Percentiles rank a stretch among this genome's conserved stretches.
Evolutionary conservation across 1,140 invertebrate genomes (phyloP).

Genomic region (Zaprionus vittiger): DNA sequence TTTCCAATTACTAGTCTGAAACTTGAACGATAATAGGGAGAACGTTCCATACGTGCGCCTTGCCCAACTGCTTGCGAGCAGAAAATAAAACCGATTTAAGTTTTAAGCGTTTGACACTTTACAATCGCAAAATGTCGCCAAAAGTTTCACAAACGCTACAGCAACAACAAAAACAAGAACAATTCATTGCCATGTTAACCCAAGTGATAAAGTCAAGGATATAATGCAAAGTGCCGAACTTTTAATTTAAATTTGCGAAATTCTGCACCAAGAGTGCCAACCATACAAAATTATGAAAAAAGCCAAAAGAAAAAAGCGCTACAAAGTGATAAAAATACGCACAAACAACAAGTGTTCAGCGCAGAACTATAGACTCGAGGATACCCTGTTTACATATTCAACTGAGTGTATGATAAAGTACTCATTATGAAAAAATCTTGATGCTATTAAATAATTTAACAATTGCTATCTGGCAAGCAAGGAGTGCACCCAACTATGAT

Average conservation of each 20-base stretch:
- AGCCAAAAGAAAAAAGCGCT: constrained; percentile 45
- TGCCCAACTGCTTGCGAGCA: constrained; percentile 29
- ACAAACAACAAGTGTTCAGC: neutral
- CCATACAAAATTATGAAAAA: constrained; percentile 48
- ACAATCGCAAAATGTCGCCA: constrained; percentile 78
- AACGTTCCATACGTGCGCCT: constrained; percentile 44
- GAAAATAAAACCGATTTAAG: constrained; percentile 73
- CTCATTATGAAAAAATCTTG: neutral
- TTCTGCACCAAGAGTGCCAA: constrained; percentile 31
- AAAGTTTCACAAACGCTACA: constrained; percentile 69
- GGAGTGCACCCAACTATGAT: neutral
- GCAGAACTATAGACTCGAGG: neutral
- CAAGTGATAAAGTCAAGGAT: constrained; percentile 79
- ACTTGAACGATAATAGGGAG: constrained; percentile 62
- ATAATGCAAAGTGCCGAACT: constrained; percentile 79
- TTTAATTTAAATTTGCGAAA: constrained; percentile 78
- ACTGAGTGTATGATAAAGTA: neutral
- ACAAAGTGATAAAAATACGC: constrained; percentile 21
- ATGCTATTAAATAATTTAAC: neutral
- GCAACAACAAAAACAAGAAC: constrained; percentile 35
- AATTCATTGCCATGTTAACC: constrained; percentile 73
- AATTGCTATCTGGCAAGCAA: neutral
- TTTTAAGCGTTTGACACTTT: constrained; percentile 81
- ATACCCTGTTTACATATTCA: neutral
- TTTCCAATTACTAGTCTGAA: constrained; percentile 38